Evolutionary conservation across 2,113 vertebrate species (phyloP).

Genomic region (Lophius piscatorius): DNA sequence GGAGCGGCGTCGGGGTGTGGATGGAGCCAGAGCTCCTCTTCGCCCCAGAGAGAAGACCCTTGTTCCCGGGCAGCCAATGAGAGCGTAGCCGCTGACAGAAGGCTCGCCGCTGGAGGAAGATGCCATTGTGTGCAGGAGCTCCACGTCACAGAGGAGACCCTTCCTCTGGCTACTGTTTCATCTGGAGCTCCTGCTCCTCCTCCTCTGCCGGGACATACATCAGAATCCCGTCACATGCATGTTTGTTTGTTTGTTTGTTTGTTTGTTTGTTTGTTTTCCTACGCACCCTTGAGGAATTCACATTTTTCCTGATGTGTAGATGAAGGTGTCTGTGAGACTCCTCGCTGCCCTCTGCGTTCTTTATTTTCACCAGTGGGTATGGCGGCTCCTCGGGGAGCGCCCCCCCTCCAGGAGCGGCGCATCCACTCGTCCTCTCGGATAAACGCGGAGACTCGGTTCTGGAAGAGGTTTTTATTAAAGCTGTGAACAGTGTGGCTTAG

Average conservation of each 20-base stretch:
- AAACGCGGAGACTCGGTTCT: constrained; percentile 30
- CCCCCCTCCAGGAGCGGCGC: constrained; percentile 17
- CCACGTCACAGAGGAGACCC: constrained; percentile 43
- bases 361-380: constrained; percentile 37
- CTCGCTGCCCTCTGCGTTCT: constrained; percentile 28
- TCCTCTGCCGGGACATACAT: constrained; percentile 7
- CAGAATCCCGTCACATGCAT: constrained; percentile 24
- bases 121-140: constrained; percentile 53
- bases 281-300: not conserved
- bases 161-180: constrained; percentile 58
- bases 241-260: constrained; percentile 2
- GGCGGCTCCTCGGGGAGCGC: constrained; percentile 44
- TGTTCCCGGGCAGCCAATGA: constrained; percentile 69
- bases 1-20: constrained; percentile 28
- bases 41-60: constrained; percentile 68
- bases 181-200: constrained; percentile 29
- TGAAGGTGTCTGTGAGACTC: not conserved
- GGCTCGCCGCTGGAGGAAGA: constrained; percentile 66
- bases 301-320: constrained; percentile 5
- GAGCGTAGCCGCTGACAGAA: constrained; percentile 75
- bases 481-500: constrained; percentile 45
- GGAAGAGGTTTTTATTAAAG: constrained; percentile 53
- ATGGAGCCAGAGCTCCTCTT: constrained; percentile 23
- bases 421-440: constrained; percentile 46
- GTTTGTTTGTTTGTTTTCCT: constrained; percentile 2